phyloP scores from a whole-genome alignment of 2,113 vertebrate genomes.

The Forbesichthys agassizii region DNA sequence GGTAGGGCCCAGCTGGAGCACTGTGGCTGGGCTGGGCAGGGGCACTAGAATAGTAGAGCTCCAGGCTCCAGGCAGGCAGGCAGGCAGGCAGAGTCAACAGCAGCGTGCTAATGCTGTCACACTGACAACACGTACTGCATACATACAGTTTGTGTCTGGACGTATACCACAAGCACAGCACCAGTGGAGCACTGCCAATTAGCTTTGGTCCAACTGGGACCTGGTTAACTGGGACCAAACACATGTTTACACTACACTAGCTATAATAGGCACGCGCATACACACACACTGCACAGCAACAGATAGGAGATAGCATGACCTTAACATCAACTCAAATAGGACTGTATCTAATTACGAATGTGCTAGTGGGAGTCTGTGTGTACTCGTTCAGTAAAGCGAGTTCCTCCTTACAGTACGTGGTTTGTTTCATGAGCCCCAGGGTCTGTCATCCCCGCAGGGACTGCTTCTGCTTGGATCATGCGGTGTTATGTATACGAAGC shows the following conservation, averaged over 20 bases:
- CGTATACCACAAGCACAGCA: constrained; percentile 48
- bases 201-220: constrained; percentile 62
- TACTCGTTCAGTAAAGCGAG: background rate
- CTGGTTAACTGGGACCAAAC: constrained; percentile 68
- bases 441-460: constrained; percentile 12
- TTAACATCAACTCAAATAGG: too few relatives aligned
- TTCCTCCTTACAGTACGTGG: constrained; percentile 8
- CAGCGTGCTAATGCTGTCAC: constrained; percentile 57
- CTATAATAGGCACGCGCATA: constrained; percentile 19
- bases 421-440: constrained; percentile 12
- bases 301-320: too few relatives aligned
- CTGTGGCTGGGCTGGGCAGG: constrained; percentile 71
- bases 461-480: constrained; percentile 3
- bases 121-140: constrained; percentile 19
- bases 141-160: constrained; percentile 15
- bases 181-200: constrained; percentile 77
- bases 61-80: constrained; percentile 54
- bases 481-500: constrained; percentile 23
- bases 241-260: constrained; percentile 58
- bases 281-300: background rate
- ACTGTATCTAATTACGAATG: too few relatives aligned
- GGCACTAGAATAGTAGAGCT: constrained; percentile 63
- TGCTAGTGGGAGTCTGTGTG: background rate
- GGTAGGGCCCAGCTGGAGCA: constrained; percentile 73
- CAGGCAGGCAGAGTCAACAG: constrained; percentile 58